These are phyloP conservation scores for Aplocera efformata DNA, from an alignment of 2,888 invertebrate species.

Conservation along the genomic window DNA sequence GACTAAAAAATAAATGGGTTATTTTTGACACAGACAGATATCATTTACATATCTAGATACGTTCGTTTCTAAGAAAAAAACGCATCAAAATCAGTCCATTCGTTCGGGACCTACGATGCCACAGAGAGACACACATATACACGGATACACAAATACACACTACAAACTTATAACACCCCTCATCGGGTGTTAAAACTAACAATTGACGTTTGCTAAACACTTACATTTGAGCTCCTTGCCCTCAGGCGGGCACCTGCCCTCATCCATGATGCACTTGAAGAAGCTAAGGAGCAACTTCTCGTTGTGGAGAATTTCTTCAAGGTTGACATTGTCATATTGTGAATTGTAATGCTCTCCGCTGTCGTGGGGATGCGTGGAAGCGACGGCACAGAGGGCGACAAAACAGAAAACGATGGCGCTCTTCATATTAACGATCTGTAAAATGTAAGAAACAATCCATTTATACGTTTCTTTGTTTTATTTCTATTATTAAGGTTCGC, in stretches of 20 bases:
- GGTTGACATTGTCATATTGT: slow-evolving; percentile 83
- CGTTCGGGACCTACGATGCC: too few species aligned
- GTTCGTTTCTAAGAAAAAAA: too few species aligned
- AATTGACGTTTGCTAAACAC: too few species aligned
- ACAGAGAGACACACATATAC: too few species aligned
- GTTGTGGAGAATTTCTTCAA: slow-evolving; percentile 83
- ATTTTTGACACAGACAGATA: too few species aligned
- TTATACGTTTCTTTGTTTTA: not conserved
- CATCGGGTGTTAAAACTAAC: too few species aligned
- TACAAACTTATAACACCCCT: too few species aligned
- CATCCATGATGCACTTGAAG: slow-evolving; percentile 83
- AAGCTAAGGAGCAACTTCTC: slow-evolving; percentile 83
- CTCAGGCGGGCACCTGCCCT: slow-evolving; percentile 84
- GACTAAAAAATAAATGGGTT: too few species aligned
- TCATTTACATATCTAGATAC: too few species aligned
- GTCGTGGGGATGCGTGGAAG: slow-evolving; percentile 31
- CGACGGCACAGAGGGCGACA: slow-evolving; percentile 40
- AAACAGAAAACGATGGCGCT: slow-evolving; percentile 32
- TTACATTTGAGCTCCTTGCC: slow-evolving; percentile 86
- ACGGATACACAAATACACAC: too few species aligned
- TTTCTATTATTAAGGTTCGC: too few species aligned
- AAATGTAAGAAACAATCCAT: slow-evolving; percentile 13
- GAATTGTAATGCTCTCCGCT: slow-evolving; percentile 71
- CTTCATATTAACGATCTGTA: slow-evolving; percentile 23
- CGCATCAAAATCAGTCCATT: too few species aligned